These are phyloP conservation scores for Rotaria sp. DNA, from an alignment of 2,888 invertebrate species.

Conservation along the genomic window DNA sequence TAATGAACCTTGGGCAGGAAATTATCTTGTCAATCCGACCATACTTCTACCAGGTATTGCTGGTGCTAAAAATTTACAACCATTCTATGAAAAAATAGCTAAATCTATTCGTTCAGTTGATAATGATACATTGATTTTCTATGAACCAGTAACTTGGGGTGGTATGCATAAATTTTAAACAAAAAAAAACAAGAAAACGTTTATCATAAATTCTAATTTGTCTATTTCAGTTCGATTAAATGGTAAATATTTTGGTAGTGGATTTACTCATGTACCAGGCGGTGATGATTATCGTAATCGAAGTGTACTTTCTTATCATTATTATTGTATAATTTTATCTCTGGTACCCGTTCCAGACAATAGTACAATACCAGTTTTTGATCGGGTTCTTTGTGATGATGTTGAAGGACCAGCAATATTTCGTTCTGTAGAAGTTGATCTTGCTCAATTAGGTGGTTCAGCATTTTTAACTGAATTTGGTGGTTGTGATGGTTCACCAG, in stretches of 20 bases:
- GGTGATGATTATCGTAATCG: constrained; percentile 25
- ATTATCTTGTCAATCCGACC: constrained; percentile 44
- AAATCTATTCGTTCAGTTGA: constrained; percentile 45
- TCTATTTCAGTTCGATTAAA: constrained; percentile 42
- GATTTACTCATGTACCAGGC: constrained; percentile 46
- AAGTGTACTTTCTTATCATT: constrained; percentile 44
- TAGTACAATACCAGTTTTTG: constrained; percentile 41
- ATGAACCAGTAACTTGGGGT: constrained; percentile 48
- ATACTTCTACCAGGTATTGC: constrained; percentile 46
- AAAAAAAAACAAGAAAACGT: background rate
- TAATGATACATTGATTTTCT: constrained; percentile 45
- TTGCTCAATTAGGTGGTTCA: constrained; percentile 42
- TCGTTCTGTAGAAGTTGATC: constrained; percentile 41
- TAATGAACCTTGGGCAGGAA: constrained; percentile 48
- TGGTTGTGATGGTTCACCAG: constrained; percentile 42
- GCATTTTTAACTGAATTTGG: constrained; percentile 48
- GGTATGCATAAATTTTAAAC: background rate
- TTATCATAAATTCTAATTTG: too few species aligned
- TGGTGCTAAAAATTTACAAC: constrained; percentile 44
- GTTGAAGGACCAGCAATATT: constrained; percentile 43
- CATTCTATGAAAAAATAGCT: constrained; percentile 44
- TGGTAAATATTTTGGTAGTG: constrained; percentile 43
- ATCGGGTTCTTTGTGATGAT: constrained; percentile 44
- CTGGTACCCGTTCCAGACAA: constrained; percentile 33
- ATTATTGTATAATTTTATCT: constrained; percentile 46